Conservation (phyloP, 1,140 invertebrate species). For the Solen grandis region DNA sequence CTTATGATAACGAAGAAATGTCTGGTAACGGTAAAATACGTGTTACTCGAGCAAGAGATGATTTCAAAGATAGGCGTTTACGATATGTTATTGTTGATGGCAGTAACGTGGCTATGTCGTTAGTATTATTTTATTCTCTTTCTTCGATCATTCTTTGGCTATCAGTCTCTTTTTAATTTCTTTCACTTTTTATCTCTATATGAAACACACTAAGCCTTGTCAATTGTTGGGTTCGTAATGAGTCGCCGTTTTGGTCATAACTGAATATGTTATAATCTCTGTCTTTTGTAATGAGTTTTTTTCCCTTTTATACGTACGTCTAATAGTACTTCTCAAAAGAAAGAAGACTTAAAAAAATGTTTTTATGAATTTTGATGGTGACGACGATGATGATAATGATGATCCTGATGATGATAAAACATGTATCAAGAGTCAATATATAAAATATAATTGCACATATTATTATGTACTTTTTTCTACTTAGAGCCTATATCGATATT, state of each 20-base stretch:
- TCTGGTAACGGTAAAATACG: not conserved
- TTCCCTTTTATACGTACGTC: too few species aligned
- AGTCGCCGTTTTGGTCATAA: not conserved
- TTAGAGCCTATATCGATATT: not conserved
- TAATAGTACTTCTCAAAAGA: too few species aligned
- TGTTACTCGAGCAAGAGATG: not conserved
- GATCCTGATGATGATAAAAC: not conserved
- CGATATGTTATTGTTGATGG: constrained; percentile 97
- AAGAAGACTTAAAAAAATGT: not conserved
- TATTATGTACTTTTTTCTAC: not conserved
- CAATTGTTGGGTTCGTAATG: not conserved
- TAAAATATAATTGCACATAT: not conserved
- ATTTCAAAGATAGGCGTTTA: constrained; percentile 77
- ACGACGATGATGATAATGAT: not conserved
- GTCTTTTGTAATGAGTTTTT: too few species aligned
- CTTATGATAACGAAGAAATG: not conserved
- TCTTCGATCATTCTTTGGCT: not conserved
- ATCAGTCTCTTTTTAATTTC: not conserved
- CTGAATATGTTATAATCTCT: too few species aligned
- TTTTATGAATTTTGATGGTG: not conserved
- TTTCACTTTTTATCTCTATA: too few species aligned
- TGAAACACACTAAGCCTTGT: not conserved
- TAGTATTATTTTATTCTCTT: too few species aligned
- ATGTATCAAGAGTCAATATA: not conserved
- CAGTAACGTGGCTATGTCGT: constrained; percentile 98